These are phyloP conservation scores for Arrhamphus sclerolepis DNA, from an alignment of 2,797 vertebrate genomes.

Conservation along the genomic window DNA sequence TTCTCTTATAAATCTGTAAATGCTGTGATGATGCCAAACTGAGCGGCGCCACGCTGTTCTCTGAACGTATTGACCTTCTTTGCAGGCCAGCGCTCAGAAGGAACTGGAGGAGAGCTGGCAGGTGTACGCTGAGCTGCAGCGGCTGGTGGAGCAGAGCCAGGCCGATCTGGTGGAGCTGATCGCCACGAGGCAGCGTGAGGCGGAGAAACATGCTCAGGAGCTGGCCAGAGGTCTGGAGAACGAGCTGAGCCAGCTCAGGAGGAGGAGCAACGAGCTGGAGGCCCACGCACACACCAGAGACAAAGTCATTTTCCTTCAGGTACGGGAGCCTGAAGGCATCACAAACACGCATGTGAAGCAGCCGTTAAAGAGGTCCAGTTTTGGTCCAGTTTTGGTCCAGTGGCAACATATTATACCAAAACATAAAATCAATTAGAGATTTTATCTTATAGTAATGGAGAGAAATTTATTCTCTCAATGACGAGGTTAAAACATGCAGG, in stretches of 20 bases:
- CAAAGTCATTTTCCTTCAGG: constrained; percentile 82
- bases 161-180: constrained; percentile 83
- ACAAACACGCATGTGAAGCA: too few species aligned
- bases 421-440: too few species aligned
- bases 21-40: too few species aligned
- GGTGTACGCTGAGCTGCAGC: constrained; percentile 82
- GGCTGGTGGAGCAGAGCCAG: constrained; percentile 82
- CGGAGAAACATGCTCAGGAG: constrained; percentile 78
- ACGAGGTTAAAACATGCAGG: too few species aligned
- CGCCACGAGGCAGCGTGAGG: constrained; percentile 70
- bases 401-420: too few species aligned
- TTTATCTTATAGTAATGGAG: too few species aligned
- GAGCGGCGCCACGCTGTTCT: too few species aligned
- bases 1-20: too few species aligned
- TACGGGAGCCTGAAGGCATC: constrained; percentile 6
- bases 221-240: constrained; percentile 77
- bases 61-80: neutral
- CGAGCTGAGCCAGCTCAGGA: constrained; percentile 78
- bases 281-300: constrained; percentile 68
- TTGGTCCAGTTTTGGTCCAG: too few species aligned
- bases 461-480: too few species aligned
- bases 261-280: constrained; percentile 79
- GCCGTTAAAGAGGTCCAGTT: too few species aligned
- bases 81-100: constrained; percentile 74
- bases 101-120: constrained; percentile 85